phyloP scores from a whole-genome alignment of 2,113 vertebrate genomes.

The Dasyprocta punctata region DNA sequence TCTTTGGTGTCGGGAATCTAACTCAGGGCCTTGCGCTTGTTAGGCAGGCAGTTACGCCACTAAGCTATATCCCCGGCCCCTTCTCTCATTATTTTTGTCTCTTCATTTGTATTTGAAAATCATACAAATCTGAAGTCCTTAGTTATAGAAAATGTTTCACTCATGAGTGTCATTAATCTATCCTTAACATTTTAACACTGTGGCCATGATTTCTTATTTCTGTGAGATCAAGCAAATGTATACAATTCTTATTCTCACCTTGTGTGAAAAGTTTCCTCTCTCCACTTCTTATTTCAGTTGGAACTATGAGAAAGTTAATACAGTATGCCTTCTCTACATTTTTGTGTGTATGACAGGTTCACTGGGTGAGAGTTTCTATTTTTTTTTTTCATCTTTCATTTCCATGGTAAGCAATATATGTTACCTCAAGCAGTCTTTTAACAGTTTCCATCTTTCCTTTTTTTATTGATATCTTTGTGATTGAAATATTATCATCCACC shows the following conservation, averaged over 20 bases:
- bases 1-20: no score
- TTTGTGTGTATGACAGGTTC: not conserved
- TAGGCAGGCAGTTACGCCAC: no score
- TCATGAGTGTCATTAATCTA: not conserved
- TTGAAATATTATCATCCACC: conserved; percentile 75
- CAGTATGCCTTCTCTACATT: not conserved
- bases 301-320: conserved; percentile 36
- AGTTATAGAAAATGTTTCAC: not conserved
- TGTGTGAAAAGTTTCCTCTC: not conserved
- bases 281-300: not conserved
- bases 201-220: not conserved
- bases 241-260: not conserved
- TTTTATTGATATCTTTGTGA: conserved; percentile 56
- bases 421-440: conserved; percentile 41
- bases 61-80: no score
- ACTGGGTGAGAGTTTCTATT: not conserved
- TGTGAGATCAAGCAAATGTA: not conserved
- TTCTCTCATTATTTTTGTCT: no score
- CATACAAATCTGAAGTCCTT: not conserved
- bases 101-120: not conserved
- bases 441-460: conserved; percentile 3
- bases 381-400: conserved; percentile 51
- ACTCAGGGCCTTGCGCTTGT: no score
- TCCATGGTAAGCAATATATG: conserved; percentile 20
- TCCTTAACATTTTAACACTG: not conserved